Conservation (phyloP, 2,888 invertebrate genomes). For the Heliconius erato region DNA sequence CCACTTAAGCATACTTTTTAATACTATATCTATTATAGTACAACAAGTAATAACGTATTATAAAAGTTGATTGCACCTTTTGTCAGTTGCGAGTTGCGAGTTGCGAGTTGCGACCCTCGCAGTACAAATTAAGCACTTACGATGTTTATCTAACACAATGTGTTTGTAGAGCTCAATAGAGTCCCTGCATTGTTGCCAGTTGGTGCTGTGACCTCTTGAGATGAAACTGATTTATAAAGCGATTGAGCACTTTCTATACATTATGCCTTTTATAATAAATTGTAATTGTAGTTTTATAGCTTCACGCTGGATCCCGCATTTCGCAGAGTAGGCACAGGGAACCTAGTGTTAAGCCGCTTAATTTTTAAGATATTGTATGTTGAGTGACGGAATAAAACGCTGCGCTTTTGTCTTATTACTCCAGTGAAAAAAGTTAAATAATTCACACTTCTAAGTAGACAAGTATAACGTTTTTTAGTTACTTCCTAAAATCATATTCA, state of each 20-base stretch:
- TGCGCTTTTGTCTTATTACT: no score
- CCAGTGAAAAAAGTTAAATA: no score
- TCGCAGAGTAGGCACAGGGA: no score
- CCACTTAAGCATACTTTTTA: neutral
- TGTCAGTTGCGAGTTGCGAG: neutral
- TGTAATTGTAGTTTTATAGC: neutral
- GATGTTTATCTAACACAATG: slow-evolving; percentile 36
- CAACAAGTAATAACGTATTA: neutral
- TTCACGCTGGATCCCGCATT: no score
- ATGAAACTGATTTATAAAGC: slow-evolving; percentile 9
- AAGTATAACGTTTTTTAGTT: no score
- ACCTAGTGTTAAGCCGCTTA: no score
- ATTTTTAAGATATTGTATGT: no score
- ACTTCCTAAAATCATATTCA: no score
- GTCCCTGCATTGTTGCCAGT: slow-evolving; percentile 28
- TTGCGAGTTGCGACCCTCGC: slow-evolving; percentile 4
- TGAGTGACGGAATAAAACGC: no score
- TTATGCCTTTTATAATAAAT: slow-evolving; percentile 2
- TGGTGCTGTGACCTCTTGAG: slow-evolving; percentile 30
- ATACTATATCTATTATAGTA: neutral
- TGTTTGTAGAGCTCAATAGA: slow-evolving; percentile 23
- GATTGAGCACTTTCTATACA: neutral
- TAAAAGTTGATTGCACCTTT: slow-evolving; percentile 6
- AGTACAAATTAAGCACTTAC: slow-evolving; percentile 36
- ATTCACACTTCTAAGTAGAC: no score